These are phyloP conservation scores for Mirza zaza DNA, from an alignment of 2,113 vertebrate genomes.

Conservation along the genomic window DNA sequence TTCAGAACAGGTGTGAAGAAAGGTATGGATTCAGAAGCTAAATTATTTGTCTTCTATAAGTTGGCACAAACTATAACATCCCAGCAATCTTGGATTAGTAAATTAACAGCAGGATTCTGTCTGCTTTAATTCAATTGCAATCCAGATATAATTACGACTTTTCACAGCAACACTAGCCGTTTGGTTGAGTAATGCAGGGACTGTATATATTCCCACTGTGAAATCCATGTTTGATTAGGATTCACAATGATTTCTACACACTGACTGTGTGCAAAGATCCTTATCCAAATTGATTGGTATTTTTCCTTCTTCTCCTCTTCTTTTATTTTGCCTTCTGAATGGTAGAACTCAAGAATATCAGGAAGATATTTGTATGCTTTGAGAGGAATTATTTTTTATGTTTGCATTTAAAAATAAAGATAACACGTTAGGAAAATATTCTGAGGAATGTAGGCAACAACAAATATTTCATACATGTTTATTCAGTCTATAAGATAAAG, in stretches of 20 bases:
- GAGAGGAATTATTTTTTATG: not conserved
- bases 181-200: not conserved
- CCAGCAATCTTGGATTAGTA: not conserved
- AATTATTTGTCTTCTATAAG: not conserved
- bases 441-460: not conserved
- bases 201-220: conserved; percentile 28
- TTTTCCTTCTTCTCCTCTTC: not conserved
- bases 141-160: not conserved
- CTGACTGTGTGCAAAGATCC: conserved; percentile 20
- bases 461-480: not conserved
- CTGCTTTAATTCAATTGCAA: conserved; percentile 25
- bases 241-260: conserved; percentile 40
- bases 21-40: not conserved
- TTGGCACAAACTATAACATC: not conserved
- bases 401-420: conserved; percentile 7
- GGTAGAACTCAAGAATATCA: not conserved
- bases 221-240: conserved; percentile 54
- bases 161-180: not conserved
- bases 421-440: not conserved
- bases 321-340: conserved; percentile 16
- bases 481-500: not conserved
- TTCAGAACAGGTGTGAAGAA: not conserved
- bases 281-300: conserved; percentile 23
- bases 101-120: not conserved
- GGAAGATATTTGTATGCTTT: not conserved